Percentiles rank a stretch among this genome's conserved stretches.
Conservation (phyloP, 2,797 vertebrate species). For the Tokudaia muenninki region DNA sequence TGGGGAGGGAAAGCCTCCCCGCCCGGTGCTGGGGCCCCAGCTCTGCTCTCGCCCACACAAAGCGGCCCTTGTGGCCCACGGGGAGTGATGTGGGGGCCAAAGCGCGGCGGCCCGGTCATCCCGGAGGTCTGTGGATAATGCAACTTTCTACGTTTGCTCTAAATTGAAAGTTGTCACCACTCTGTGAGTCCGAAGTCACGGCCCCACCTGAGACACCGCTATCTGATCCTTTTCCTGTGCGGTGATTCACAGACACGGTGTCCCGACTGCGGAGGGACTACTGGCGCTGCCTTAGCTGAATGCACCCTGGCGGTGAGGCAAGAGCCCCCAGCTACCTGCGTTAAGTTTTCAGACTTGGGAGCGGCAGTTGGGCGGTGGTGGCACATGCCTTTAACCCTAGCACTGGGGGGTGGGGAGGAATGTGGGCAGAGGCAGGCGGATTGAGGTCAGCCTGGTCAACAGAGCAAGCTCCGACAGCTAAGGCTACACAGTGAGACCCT, state of each 20-base stretch:
- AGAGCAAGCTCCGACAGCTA: not conserved
- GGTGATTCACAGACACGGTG: not conserved
- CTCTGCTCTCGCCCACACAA: conserved; percentile 64
- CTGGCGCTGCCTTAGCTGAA: not conserved
- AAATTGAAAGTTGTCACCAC: not conserved
- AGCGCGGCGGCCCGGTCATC: not conserved
- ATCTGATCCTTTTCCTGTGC: not conserved
- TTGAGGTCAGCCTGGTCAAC: not conserved
- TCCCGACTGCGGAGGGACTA: not conserved
- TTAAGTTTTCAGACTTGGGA: not conserved
- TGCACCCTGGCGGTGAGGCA: not conserved
- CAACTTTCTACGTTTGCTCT: not conserved
- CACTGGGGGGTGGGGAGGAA: no score
- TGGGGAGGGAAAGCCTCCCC: not conserved
- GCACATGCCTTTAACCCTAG: not conserved
- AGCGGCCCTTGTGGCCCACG: conserved; percentile 72
- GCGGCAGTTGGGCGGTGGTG: not conserved
- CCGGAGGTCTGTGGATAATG: not conserved
- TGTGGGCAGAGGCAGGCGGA: not conserved
- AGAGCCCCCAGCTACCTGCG: not conserved
- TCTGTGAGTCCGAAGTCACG: not conserved
- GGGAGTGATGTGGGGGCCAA: not conserved
- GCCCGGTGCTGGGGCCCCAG: conserved; percentile 13
- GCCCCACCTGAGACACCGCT: not conserved
- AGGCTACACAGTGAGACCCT: not conserved